Evolutionary conservation across 53 echinoderm and acorn worm species (phyloP).

Genomic region (Paelopatides confundens): DNA sequence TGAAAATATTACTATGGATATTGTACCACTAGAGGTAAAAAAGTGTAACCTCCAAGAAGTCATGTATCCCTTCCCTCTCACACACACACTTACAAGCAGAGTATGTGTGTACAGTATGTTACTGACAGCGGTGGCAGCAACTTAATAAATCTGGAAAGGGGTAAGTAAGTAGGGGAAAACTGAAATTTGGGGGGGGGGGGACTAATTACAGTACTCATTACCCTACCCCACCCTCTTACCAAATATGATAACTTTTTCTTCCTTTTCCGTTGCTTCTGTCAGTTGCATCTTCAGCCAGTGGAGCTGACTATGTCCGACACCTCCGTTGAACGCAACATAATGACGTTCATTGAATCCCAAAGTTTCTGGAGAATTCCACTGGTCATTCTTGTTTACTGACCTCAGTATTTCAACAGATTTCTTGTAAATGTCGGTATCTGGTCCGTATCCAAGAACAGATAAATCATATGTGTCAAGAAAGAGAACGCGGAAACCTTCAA

Average conservation of each 20-base stretch:
- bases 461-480: conserved; percentile 26
- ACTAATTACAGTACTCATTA: too few species aligned
- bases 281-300: conserved; percentile 4
- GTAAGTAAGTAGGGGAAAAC: too few species aligned
- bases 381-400: conserved; percentile 16
- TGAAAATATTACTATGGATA: too few species aligned
- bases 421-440: conserved; percentile 11
- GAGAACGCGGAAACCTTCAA: conserved; percentile 67
- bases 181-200: too few species aligned
- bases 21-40: too few species aligned
- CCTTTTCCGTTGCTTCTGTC: neutral
- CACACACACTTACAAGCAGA: too few species aligned
- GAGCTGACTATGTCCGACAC: conserved; percentile 1
- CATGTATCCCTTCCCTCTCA: too few species aligned
- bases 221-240: too few species aligned
- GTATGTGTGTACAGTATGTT: too few species aligned
- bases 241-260: conserved; percentile 46
- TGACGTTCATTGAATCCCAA: neutral
- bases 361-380: conserved; percentile 34
- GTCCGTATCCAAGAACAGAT: conserved; percentile 29
- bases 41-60: too few species aligned
- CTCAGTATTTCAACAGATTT: neutral
- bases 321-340: conserved; percentile 19
- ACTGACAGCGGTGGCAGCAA: too few species aligned
- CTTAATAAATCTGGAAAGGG: too few species aligned